These are phyloP conservation scores for Hippocampus guttulatus DNA, from an alignment of 2,113 vertebrate genomes.

Conservation along the genomic window DNA sequence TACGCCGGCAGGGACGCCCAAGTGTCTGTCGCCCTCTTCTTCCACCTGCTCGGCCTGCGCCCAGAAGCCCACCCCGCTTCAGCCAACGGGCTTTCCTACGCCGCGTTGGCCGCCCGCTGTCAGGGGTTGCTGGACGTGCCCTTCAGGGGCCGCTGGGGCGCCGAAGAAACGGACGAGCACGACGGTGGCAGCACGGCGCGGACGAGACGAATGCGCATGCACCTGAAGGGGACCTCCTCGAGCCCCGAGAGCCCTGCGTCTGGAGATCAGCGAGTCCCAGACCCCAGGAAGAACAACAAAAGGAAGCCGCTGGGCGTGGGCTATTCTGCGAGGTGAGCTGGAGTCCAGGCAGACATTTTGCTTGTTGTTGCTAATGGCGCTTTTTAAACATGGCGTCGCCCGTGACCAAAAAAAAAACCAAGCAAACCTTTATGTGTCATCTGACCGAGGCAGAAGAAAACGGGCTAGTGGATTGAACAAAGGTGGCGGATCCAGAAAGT, in stretches of 20 bases:
- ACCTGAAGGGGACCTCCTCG: neutral
- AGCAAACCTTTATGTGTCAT: too few relatives aligned
- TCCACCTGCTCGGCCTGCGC: slow-evolving; percentile 78
- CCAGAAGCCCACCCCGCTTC: slow-evolving; percentile 44
- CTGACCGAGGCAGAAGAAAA: too few relatives aligned
- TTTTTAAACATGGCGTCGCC: too few relatives aligned
- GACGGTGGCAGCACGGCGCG: slow-evolving; percentile 62
- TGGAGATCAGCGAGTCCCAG: slow-evolving; percentile 79
- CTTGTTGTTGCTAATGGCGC: too few relatives aligned
- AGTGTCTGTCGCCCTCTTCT: slow-evolving; percentile 87
- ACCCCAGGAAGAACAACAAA: slow-evolving; percentile 84
- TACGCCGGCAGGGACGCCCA: slow-evolving; percentile 94
- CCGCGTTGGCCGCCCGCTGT: slow-evolving; percentile 74
- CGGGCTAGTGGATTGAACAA: too few relatives aligned
- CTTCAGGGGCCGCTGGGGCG: slow-evolving; percentile 72
- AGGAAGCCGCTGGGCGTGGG: slow-evolving; percentile 87
- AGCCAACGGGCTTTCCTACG: slow-evolving; percentile 57
- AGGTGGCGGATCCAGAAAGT: too few relatives aligned
- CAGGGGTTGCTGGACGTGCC: slow-evolving; percentile 85
- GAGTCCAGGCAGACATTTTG: too few relatives aligned
- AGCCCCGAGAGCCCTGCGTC: slow-evolving; percentile 54
- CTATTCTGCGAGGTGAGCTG: slow-evolving; percentile 85
- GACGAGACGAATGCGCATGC: slow-evolving; percentile 60
- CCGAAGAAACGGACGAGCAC: slow-evolving; percentile 48
- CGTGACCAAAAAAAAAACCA: neutral